Evolutionary conservation across 2,113 vertebrate genomes (phyloP).

Genomic region (Ursus arctos): DNA sequence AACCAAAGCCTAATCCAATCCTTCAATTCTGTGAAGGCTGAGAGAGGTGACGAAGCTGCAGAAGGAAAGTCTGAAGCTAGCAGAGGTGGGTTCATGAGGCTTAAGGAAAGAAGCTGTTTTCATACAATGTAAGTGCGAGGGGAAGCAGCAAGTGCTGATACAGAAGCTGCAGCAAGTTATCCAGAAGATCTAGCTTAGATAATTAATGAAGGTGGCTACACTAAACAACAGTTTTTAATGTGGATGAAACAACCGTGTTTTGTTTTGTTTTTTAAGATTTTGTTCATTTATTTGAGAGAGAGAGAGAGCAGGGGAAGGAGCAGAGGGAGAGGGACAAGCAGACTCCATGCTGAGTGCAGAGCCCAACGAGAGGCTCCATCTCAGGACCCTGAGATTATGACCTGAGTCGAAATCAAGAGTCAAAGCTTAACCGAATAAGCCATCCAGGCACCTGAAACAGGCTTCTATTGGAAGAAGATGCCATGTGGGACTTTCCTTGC

Average conservation of each 20-base stretch:
- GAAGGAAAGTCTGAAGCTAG: background rate
- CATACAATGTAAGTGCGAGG: background rate
- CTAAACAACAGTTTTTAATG: background rate
- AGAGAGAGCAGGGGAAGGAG: background rate
- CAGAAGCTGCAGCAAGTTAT: background rate
- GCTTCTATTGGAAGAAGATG: background rate
- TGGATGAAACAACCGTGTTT: background rate
- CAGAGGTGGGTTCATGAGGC: background rate
- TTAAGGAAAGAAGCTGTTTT: background rate
- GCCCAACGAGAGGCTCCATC: background rate
- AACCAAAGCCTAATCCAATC: background rate
- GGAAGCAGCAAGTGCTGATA: background rate
- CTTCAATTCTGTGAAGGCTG: background rate
- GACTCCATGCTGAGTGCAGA: background rate
- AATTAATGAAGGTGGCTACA: background rate
- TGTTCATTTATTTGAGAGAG: background rate
- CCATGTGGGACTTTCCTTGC: background rate
- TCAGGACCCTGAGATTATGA: background rate
- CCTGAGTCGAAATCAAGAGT: background rate
- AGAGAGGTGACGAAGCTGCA: background rate
- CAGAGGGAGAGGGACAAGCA: background rate
- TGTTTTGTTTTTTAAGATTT: background rate
- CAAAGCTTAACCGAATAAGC: background rate
- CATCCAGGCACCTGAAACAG: background rate
- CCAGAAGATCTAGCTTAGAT: background rate